These are phyloP conservation scores for Pandion haliaetus DNA, from an alignment of 2,113 vertebrate genomes.

Conservation along the genomic window DNA sequence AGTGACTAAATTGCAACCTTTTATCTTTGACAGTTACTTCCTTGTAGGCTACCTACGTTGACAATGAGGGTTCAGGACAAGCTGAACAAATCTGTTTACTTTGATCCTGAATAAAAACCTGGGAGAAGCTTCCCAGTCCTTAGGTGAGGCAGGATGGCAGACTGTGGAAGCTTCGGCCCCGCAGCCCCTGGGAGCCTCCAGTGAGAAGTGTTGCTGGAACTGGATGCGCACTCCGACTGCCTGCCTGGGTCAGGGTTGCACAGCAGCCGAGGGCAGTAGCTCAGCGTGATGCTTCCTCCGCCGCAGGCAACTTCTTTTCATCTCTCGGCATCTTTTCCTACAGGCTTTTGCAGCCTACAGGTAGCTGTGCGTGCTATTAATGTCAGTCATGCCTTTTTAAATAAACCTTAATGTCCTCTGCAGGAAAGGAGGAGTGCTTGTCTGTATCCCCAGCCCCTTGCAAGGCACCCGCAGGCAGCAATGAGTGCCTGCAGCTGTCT, in stretches of 20 bases:
- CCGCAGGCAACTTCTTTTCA: not conserved
- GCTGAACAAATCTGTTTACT: slow-evolving; percentile 26
- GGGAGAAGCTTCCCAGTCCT: slow-evolving; percentile 5
- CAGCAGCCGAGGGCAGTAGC: slow-evolving; percentile 58
- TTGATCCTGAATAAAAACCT: slow-evolving; percentile 1
- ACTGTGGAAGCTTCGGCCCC: accelerated
- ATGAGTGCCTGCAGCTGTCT: not conserved
- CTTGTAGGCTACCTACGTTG: not conserved
- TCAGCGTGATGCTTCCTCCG: not conserved
- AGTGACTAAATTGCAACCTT: slow-evolving; percentile 28
- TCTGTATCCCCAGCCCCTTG: not conserved
- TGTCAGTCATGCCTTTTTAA: not conserved
- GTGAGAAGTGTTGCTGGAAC: not conserved
- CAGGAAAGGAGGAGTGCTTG: not conserved
- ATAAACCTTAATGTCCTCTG: not conserved
- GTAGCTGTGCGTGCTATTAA: not conserved
- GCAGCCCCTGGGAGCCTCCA: not conserved
- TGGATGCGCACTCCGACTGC: not conserved
- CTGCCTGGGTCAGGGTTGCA: accelerated
- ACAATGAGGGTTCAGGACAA: not conserved
- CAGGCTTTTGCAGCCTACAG: not conserved
- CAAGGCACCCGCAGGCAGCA: not conserved
- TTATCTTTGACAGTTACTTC: slow-evolving; percentile 18
- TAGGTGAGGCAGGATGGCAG: not conserved
- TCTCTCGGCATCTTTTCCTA: not conserved